Conservation (phyloP, 35 echinoderm and acorn worm species). For the Ptychodera flava region DNA sequence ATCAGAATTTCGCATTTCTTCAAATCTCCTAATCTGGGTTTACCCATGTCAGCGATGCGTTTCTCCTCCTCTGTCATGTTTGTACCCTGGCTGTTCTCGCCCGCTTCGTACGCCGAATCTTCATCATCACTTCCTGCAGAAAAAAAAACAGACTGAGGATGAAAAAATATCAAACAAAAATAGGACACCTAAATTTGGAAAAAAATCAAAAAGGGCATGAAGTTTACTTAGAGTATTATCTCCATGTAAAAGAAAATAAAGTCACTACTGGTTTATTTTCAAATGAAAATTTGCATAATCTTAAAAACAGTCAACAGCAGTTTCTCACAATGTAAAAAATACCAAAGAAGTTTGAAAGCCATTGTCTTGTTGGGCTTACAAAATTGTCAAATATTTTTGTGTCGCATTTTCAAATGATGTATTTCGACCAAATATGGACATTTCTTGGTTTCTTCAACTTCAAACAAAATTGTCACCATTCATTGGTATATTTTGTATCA, state of each 20-base stretch:
- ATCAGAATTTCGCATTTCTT: slow-evolving; percentile 61
- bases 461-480: slow-evolving; percentile 13
- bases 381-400: slow-evolving; percentile 11
- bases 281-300: too few relatives aligned
- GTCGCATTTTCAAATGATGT: background rate
- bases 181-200: too few relatives aligned
- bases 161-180: slow-evolving; percentile 18
- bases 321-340: too few relatives aligned
- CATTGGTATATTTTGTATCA: slow-evolving; percentile 23
- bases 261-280: too few relatives aligned
- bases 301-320: too few relatives aligned
- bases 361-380: slow-evolving; percentile 9
- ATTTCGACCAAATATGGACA: background rate
- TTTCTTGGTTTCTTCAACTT: slow-evolving; percentile 3
- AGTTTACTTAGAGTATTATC: too few relatives aligned
- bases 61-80: slow-evolving; percentile 76
- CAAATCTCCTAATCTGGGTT: slow-evolving; percentile 78
- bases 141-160: background rate
- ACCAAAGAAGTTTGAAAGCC: too few relatives aligned
- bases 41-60: slow-evolving; percentile 87
- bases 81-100: slow-evolving; percentile 27
- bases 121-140: slow-evolving; percentile 69
- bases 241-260: too few relatives aligned
- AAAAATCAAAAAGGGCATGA: too few relatives aligned
- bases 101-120: slow-evolving; percentile 54